A percentile compares a stretch with the other conserved stretches of the same genome.
Conservation (phyloP, 1,140 invertebrate genomes). For the Papilio xuthus region DNA sequence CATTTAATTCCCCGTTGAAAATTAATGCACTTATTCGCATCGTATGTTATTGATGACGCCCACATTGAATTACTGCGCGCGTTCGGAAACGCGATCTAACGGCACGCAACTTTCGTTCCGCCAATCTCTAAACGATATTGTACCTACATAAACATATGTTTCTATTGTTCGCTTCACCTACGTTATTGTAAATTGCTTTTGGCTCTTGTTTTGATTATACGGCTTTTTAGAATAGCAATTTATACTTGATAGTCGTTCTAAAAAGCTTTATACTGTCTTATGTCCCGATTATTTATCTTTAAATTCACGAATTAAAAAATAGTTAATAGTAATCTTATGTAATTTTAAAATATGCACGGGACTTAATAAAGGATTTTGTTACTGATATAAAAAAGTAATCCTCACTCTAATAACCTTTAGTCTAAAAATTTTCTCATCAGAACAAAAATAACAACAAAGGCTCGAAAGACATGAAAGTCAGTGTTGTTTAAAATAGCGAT, state of each 20-base stretch:
- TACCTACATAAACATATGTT: background rate
- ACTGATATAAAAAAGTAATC: no score
- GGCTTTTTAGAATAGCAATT: background rate
- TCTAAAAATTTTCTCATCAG: background rate
- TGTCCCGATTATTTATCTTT: background rate
- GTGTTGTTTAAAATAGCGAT: constrained; percentile 18
- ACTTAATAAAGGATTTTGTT: no score
- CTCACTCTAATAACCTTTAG: background rate
- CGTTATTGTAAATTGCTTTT: constrained; percentile 14
- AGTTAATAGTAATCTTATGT: background rate
- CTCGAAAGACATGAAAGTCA: constrained; percentile 11
- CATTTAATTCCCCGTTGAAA: constrained; percentile 42
- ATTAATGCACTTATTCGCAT: constrained; percentile 49
- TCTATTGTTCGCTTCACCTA: background rate
- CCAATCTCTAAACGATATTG: constrained; percentile 23
- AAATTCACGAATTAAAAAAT: background rate
- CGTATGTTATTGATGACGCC: constrained; percentile 47
- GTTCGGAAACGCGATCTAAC: constrained; percentile 51
- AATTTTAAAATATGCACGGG: background rate
- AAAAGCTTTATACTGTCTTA: background rate
- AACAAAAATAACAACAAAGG: background rate
- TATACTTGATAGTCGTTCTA: background rate
- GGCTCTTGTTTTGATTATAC: background rate
- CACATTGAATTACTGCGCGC: constrained; percentile 45
- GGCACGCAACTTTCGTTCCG: constrained; percentile 40